Evolutionary conservation across 2,113 vertebrate species (phyloP).

Genomic region (Ciconia maguari): DNA sequence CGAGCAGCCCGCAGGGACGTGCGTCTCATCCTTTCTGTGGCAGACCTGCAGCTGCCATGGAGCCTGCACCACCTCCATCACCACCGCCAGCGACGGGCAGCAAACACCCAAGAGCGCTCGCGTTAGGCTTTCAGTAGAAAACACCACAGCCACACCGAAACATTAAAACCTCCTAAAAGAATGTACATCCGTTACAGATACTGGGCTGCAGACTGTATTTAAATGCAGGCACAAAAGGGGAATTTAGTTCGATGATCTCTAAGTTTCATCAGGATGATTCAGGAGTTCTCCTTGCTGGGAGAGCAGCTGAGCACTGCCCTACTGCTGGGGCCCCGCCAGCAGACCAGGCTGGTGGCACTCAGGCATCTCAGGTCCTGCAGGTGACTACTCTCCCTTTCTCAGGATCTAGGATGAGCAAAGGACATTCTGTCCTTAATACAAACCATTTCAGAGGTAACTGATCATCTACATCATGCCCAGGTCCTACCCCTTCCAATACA

Average conservation of each 20-base stretch:
- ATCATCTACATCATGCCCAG: background rate
- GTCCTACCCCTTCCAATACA: too few species aligned
- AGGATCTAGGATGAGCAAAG: background rate
- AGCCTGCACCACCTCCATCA: rapidly evolving
- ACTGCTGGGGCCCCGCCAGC: rapidly evolving
- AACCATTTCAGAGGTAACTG: background rate
- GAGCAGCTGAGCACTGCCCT: background rate
- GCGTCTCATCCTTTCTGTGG: rapidly evolving
- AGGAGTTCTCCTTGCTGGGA: background rate
- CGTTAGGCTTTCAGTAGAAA: rapidly evolving
- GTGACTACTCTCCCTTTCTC: background rate
- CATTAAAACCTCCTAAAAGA: background rate
- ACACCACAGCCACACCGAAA: rapidly evolving
- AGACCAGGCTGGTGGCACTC: rapidly evolving
- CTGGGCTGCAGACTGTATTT: background rate
- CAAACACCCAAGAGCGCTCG: rapidly evolving
- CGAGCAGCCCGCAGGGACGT: background rate
- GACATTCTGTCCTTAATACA: background rate
- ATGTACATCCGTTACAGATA: rapidly evolving
- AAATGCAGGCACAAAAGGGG: background rate
- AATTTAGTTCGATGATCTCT: background rate
- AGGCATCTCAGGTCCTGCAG: background rate
- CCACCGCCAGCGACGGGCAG: background rate
- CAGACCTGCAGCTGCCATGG: background rate
- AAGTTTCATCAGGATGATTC: background rate